These are phyloP conservation scores for Callimorpha dominula DNA, from an alignment of 2,888 invertebrate species.

Conservation along the genomic window DNA sequence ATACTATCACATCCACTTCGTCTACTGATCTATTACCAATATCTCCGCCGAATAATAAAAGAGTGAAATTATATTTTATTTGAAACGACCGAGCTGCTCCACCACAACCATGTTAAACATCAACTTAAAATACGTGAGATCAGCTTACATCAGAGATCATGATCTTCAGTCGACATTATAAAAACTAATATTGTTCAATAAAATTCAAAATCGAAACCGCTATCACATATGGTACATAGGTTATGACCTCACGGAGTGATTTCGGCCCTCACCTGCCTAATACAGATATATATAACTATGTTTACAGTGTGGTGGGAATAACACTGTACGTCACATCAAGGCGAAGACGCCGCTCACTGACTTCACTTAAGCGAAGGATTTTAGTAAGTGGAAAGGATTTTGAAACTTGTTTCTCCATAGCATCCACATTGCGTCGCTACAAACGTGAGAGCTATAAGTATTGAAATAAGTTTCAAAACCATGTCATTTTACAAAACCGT, in stretches of 20 bases:
- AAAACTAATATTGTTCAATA: constrained; percentile 49
- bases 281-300: background rate
- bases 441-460: background rate
- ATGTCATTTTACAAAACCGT: background rate
- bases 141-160: constrained; percentile 79
- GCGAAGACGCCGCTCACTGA: too few species aligned
- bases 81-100: constrained; percentile 35
- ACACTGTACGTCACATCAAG: too few species aligned
- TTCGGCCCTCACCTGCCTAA: background rate
- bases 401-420: background rate
- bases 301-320: background rate
- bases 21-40: background rate
- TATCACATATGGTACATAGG: constrained; percentile 34
- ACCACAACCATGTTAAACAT: constrained; percentile 53
- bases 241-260: constrained; percentile 1
- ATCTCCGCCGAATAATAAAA: background rate
- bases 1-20: background rate
- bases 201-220: constrained; percentile 28
- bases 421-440: background rate
- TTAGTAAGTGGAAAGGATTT: background rate
- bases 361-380: too few species aligned
- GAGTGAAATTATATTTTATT: background rate
- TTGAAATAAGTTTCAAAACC: background rate
- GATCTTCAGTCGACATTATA: constrained; percentile 74
- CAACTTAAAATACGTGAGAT: constrained; percentile 78